A percentile compares a stretch with the other conserved stretches of the same genome.
phyloP scores from a whole-genome alignment of 2,797 vertebrate species.

The Echiichthys vipera region DNA sequence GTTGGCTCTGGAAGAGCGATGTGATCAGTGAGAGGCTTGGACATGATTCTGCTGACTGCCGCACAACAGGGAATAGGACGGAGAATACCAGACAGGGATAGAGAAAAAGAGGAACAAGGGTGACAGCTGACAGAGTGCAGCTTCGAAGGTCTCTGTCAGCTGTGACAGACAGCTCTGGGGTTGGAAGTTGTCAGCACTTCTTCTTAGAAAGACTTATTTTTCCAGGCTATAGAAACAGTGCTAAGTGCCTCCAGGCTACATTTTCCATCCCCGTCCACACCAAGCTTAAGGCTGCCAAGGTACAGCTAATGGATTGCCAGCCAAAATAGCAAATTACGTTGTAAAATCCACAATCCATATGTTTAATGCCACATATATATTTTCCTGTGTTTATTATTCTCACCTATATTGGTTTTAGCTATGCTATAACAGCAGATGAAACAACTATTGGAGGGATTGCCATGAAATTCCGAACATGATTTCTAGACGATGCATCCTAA shows the following conservation, averaged over 20 bases:
- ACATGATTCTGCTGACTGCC: slow-evolving; percentile 34
- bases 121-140: slow-evolving; percentile 20
- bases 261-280: not conserved
- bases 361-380: not conserved
- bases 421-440: not conserved
- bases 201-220: slow-evolving; percentile 23
- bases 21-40: slow-evolving; percentile 24
- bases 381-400: not conserved
- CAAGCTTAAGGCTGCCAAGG: not conserved
- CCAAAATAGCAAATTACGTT: not conserved
- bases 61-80: slow-evolving; percentile 21
- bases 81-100: slow-evolving; percentile 13
- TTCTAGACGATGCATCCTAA: not conserved
- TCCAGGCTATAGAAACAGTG: slow-evolving; percentile 8
- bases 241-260: slow-evolving; percentile 10
- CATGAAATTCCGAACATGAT: not conserved
- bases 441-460: not conserved
- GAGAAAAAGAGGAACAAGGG: slow-evolving; percentile 22
- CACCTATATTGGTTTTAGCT: not conserved
- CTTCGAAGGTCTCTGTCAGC: slow-evolving; percentile 50
- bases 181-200: slow-evolving; percentile 50
- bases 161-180: slow-evolving; percentile 60
- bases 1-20: slow-evolving; percentile 18
- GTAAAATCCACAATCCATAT: not conserved
- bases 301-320: not conserved